Base-by-base conservation (phyloP, 2,797 vertebrate genomes). In the Sebastiscus albofasciatus region DNA sequence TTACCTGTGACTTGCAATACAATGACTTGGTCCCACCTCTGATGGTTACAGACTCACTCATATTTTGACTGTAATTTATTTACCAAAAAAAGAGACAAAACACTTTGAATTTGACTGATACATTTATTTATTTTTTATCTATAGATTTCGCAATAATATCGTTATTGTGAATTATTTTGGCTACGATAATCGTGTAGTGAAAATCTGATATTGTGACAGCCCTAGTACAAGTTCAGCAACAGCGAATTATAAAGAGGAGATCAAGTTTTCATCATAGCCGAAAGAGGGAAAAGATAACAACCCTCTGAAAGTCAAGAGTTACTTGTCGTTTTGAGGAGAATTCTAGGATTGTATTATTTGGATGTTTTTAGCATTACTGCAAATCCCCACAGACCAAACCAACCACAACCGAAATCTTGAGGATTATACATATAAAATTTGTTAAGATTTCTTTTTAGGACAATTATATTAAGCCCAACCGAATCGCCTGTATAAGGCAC, bases 401-500 rank as follows among this genome's bases (percentile, higher is more conserved):
- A 42, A 42, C 8, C 22, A 56, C 10, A 29, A 31, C 18, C 42
- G 26, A 64, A 6, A 58, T 68, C 10, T 18, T 31, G n/a, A 58
- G 34, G n/a, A 56, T 59, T 33, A 14, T 10, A 18, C 13, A 14
- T 12, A 14, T 14, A 29, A 14, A 11, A 54, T 62, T 62, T 39
- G 3, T 3, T 39, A 1, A 5, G 1, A 31, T 55, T 62, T 62
- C 18, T 16, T 60, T 39, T 52, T 8, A 36, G 8, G 9, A 22
- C 27, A 58, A 75, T 26, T 52, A 14, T 26, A 2, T 31, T 3
- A 67, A 61, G 36, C 39, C 10, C 0, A 60, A 10, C 26, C 0
- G 2, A 0, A 29, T 26, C 0, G 14, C 20, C 26, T 24, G 9
- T 42, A 2, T 34, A 5, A 33, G 34, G 9, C 33, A 11, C 4